phyloP scores from a whole-genome alignment of 1,140 invertebrate species.

The Drosophila cardini region DNA sequence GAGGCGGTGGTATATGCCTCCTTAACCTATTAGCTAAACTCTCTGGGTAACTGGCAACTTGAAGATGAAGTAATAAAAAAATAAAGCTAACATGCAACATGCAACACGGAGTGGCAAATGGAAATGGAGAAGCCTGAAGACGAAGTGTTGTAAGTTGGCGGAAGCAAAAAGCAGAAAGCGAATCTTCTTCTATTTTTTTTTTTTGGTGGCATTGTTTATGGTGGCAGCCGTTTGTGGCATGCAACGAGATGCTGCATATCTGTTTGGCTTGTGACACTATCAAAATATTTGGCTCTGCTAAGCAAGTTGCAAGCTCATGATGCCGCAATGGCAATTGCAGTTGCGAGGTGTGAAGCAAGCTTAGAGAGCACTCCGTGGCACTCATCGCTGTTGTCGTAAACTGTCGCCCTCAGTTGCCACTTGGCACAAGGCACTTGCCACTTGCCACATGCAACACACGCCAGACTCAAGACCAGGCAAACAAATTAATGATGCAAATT shows the following conservation, averaged over 20 bases:
- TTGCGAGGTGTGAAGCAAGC: slow-evolving; percentile 36
- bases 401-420: slow-evolving; percentile 27
- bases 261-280: slow-evolving; percentile 8
- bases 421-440: slow-evolving; percentile 1
- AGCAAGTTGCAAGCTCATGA: slow-evolving; percentile 30
- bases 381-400: slow-evolving; percentile 1
- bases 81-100: background rate
- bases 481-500: slow-evolving; percentile 70
- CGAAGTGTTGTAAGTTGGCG: slow-evolving; percentile 14
- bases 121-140: background rate
- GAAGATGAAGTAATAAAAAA: slow-evolving; percentile 42
- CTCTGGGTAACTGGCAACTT: slow-evolving; percentile 23
- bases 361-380: background rate
- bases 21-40: slow-evolving; percentile 38
- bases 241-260: slow-evolving; percentile 25
- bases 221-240: slow-evolving; percentile 10
- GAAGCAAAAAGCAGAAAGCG: slow-evolving; percentile 18
- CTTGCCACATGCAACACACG: slow-evolving; percentile 11
- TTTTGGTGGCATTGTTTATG: slow-evolving; percentile 25
- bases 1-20: slow-evolving; percentile 15
- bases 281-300: slow-evolving; percentile 35
- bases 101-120: slow-evolving; percentile 2
- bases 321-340: slow-evolving; percentile 33
- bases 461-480: slow-evolving; percentile 31
- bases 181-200: background rate